Base-by-base conservation (phyloP, 2,797 vertebrate genomes). In the Bradypus variegatus region DNA sequence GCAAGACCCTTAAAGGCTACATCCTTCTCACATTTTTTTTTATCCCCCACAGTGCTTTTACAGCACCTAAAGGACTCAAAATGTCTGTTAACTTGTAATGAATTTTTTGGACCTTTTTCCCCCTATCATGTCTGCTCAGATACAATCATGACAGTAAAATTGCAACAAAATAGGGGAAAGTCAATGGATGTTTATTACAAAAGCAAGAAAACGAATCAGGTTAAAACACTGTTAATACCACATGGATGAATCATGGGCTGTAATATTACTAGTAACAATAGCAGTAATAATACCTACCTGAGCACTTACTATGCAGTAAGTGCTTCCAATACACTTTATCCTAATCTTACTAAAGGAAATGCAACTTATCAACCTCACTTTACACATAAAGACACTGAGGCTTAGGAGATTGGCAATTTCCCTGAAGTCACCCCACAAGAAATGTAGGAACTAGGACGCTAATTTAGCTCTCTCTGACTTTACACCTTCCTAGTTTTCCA, bases 381-480 rank as follows among this genome's bases (percentile, higher is more conserved):
- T 72, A 79, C 18, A 55, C 21, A 76, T 12, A 50, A 90, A 85
- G 33, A 76, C 83, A 92, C n/a, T 29, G 38, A 91, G 72, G 27
- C 50, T 81, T 15, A 31, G 82, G 33, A 88, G 29, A 93, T 48
- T 60, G 73, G 73, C 53, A 65, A 77, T 36, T 77, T 81, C 27
- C 38, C 38, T 65, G 55, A 73, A 90, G 27, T 75, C 60, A 86
- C 18, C 21, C 29, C 31, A n/a, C 27, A 48, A 77, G 21, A 48
- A 36, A 67, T 11, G 6, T 38, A 77, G 27, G 65, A 75, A 33
- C 45, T 60, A 12, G 18, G 31, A 86, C 15, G 60, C 23, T 75
- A 67, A 78, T 55, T 91, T 82, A 90, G 33, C 55, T 91, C 64
- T 75, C 31, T 69, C 41, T 90, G 48, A 81, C 16, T 92, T 91